Percentiles rank a stretch among this genome's conserved stretches.
Conservation (phyloP, 1,140 invertebrate genomes). For the Diorhabda carinulata region DNA sequence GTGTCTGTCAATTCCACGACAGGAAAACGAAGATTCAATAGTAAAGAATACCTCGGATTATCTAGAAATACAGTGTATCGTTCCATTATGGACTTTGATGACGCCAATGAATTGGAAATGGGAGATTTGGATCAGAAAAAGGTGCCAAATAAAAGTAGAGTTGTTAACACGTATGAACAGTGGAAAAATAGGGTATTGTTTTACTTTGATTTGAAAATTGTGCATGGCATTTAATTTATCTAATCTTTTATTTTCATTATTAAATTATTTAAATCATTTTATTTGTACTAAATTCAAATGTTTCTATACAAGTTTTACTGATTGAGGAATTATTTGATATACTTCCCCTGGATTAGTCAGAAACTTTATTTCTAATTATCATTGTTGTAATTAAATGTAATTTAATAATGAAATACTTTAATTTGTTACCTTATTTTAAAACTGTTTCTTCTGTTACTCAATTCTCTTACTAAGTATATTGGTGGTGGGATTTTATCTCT, state of each 20-base stretch:
- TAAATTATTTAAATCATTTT: conserved; percentile 14
- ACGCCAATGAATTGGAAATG: conserved; percentile 36
- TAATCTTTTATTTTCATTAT: conserved; percentile 16
- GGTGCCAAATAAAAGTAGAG: conserved; percentile 42
- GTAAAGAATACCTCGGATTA: conserved; percentile 41
- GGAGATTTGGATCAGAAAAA: conserved; percentile 35
- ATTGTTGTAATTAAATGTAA: not conserved
- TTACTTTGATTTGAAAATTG: conserved; percentile 10
- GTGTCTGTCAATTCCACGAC: conserved; percentile 40
- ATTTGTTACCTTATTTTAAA: conserved; percentile 33
- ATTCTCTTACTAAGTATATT: not conserved
- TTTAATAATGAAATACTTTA: conserved; percentile 6
- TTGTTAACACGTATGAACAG: conserved; percentile 46
- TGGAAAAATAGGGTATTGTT: conserved; percentile 49
- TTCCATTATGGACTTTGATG: conserved; percentile 44
- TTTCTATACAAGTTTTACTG: no score
- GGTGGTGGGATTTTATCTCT: conserved; percentile 4
- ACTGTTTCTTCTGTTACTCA: conserved; percentile 27
- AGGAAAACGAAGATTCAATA: conserved; percentile 31
- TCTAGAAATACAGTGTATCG: conserved; percentile 48
- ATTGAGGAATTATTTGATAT: no score
- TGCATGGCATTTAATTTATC: conserved; percentile 2
- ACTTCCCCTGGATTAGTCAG: no score
- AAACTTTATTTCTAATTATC: not conserved
- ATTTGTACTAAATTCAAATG: conserved; percentile 9